Base-by-base conservation (phyloP, 2,113 vertebrate genomes). In the Psilopsiagon aurifrons region DNA sequence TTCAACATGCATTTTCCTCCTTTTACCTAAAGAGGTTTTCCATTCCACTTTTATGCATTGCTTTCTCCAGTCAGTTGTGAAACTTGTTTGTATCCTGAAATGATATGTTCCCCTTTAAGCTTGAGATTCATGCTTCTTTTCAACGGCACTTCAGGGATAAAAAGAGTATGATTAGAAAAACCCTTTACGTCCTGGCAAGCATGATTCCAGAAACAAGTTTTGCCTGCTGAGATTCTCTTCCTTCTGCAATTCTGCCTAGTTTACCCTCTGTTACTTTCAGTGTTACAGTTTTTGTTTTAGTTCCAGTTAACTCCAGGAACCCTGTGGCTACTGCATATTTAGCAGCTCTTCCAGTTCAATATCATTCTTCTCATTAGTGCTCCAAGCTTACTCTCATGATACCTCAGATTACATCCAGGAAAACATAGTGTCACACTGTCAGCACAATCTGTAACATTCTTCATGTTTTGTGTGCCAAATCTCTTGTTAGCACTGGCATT, bases 321-420 rank as follows among this genome's bases (percentile, higher is more conserved):
- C 96, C 95, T 94, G 90, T 96, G 95, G 96, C 96, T 96, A 89
- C 80, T 93, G 94, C 95, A 95, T 96, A 95, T 96, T 96, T 97
- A 97, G 92, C 90, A 95, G 88, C 92, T 95, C 88, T 96, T 97
- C 83, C 96, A 95, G 95, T 93, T 96, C 95, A 96, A 68, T 93
- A 96, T 96, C 83, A 75, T 95, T 82, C 92, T 88, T 95, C 95
- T 96, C 94, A 96, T 96, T 96, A 97, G 92, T 91, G 83, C 92
- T 95, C 95, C 94, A 93, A 84, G 80, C 57, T 92, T 96, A 92
- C 83, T 96, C 96, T 96, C 96, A 94, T 94, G 96, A 95, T 96
- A 96, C 96, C 86, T 83, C 77, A 87, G 96, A 96, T 96, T 97
- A 97, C 95, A 97, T 97, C 96, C 96, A 95, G 92, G 83, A 96